These are phyloP conservation scores for Procambarus clarkii DNA, from an alignment of 1,140 invertebrate genomes.

Conservation along the genomic window DNA sequence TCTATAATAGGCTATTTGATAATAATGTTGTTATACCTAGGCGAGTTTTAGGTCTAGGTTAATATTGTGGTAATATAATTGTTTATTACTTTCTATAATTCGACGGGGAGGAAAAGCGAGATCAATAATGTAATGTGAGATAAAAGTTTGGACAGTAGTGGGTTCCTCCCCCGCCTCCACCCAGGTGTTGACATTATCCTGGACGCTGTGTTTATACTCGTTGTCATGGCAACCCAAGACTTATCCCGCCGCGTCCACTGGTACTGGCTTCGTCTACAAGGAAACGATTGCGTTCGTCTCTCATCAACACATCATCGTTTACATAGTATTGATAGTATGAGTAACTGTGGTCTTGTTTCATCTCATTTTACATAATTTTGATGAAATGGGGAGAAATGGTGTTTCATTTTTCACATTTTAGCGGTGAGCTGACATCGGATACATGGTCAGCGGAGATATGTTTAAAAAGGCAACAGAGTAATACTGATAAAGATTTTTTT, in stretches of 20 bases:
- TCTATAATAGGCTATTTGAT: no score
- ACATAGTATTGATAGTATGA: no score
- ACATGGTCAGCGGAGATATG: background rate
- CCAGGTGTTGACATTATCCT: slow-evolving; percentile 20
- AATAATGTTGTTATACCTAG: no score
- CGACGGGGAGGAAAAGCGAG: background rate
- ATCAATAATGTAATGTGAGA: slow-evolving; percentile 16
- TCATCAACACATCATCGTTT: no score
- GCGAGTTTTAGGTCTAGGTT: no score
- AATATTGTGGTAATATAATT: no score
- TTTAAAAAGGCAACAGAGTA: slow-evolving; percentile 15
- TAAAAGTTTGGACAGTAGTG: slow-evolving; percentile 13
- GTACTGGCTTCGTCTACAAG: background rate
- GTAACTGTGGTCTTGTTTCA: background rate
- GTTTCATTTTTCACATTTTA: background rate
- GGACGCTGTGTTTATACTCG: slow-evolving; percentile 23
- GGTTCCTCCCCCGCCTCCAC: background rate
- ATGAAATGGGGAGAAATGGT: no score
- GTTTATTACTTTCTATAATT: background rate
- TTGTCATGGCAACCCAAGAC: slow-evolving; percentile 7
- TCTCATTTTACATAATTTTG: no score
- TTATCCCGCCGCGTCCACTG: background rate
- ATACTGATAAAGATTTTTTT: background rate
- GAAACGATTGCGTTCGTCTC: no score
- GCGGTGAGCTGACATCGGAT: background rate